Base-by-base conservation (phyloP, 1,140 invertebrate genomes). In the Drosophila paulistorum region DNA sequence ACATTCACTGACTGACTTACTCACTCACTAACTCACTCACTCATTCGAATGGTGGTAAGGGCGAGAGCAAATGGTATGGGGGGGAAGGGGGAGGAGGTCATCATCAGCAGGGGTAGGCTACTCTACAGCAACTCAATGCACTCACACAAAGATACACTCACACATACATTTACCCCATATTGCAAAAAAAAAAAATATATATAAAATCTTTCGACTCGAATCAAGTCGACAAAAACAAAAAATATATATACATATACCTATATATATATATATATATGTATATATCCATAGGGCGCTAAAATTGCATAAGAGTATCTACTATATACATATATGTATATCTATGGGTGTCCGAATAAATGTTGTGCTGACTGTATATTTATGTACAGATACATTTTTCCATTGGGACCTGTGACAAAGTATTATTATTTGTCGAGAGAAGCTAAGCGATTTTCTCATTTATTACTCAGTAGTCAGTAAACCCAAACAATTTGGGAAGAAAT, bases 241-340 rank as follows among this genome's bases (percentile, higher is more conserved):
- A 57, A n/a, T n/a, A n/a, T 20, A 20, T 1, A 20, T 20, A 20
- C 20, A 20, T 20, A 41, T 30, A 39, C 30, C 26, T 33, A 42
- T 17, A 60, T 33, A 66, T 1, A 30, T 6, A n/a, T 45, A 9
- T 11, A 37, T 14, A n/a, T 67, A 59, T 35, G 0, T 60, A 39
- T 10, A 33, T 23, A 1, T 30, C 5, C 41, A 23, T 62, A 45
- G 35, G 37, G 60, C 37, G 17, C 35, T 59, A 14, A 59, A 59
- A 59, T 37, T 62, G 60, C 20, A 30, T 45, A 23, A 45, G 60
- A 62, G 60, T 45, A 51, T 23, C 20, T 48, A n/a, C n/a, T n/a
- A n/a, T n/a, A n/a, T n/a, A n/a, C n/a, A n/a, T n/a, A n/a, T n/a
- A n/a, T n/a, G n/a, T n/a, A n/a, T n/a, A n/a, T n/a, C n/a, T n/a